These are phyloP conservation scores for Pandemis corylana DNA, from an alignment of 2,888 invertebrate species.

Conservation along the genomic window DNA sequence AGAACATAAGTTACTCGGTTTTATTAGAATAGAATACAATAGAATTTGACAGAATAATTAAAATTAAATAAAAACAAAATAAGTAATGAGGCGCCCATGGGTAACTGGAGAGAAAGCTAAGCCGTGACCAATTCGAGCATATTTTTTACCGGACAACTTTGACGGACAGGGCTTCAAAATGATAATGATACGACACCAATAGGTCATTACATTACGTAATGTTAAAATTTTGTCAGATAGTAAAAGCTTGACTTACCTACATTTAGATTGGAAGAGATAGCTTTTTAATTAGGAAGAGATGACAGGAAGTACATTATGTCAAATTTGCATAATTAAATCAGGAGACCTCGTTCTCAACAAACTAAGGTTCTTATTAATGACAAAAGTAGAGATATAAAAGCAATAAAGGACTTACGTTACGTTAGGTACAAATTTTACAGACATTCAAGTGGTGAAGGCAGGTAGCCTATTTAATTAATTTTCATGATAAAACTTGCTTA, in stretches of 20 bases:
- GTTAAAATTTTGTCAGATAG: slow-evolving; percentile 28
- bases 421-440: background rate
- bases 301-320: background rate
- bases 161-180: slow-evolving; percentile 37
- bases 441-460: background rate
- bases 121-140: slow-evolving; percentile 34
- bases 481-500: background rate
- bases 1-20: too few relatives aligned
- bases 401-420: too few relatives aligned
- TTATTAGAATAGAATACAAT: too few relatives aligned
- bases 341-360: background rate
- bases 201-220: slow-evolving; percentile 37
- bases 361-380: too few relatives aligned
- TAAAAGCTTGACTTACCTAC: slow-evolving; percentile 27
- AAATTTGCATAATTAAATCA: background rate
- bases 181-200: slow-evolving; percentile 40
- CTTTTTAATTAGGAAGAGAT: background rate
- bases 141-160: slow-evolving; percentile 39
- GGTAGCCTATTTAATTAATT: background rate
- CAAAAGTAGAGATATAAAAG: too few relatives aligned
- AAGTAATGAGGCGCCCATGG: slow-evolving; percentile 35
- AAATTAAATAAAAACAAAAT: slow-evolving; percentile 33
- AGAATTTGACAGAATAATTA: slow-evolving; percentile 2
- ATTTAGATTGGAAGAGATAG: background rate
- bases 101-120: slow-evolving; percentile 41